Percentiles rank a stretch among this genome's conserved stretches.
These are phyloP conservation scores for Shinisaurus crocodilurus DNA, from an alignment of 2,113 vertebrate species.

Conservation along the genomic window DNA sequence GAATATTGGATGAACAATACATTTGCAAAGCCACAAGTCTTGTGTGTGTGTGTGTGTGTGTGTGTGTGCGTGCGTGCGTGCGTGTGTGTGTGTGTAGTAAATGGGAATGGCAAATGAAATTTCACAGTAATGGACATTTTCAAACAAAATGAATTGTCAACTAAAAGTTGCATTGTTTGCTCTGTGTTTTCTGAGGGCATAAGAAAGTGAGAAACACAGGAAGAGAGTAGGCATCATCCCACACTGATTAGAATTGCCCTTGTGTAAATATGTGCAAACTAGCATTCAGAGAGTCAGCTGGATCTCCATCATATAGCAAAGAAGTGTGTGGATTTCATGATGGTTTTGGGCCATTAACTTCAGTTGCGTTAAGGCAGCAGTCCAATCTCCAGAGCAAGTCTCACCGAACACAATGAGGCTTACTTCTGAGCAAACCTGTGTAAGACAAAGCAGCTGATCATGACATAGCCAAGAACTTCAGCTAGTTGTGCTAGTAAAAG, in stretches of 20 bases:
- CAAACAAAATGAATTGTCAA: constrained; percentile 19
- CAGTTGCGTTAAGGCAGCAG: background rate
- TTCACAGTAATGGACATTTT: background rate
- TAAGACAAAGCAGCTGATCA: background rate
- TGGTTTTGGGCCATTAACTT: background rate
- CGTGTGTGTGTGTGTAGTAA: too few relatives aligned
- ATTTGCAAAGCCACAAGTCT: constrained; percentile 42
- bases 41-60: too few relatives aligned
- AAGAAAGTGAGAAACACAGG: background rate
- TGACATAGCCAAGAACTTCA: background rate
- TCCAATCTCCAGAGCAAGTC: background rate
- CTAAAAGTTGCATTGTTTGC: constrained; percentile 60
- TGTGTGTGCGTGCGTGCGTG: too few relatives aligned
- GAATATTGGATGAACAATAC: constrained; percentile 45
- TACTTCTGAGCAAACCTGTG: background rate
- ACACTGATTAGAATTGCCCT: background rate
- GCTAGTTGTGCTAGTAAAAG: background rate
- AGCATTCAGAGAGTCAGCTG: background rate
- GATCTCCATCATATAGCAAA: too few relatives aligned
- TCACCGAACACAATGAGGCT: background rate
- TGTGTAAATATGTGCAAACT: constrained; percentile 14
- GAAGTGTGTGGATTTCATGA: constrained; percentile 22
- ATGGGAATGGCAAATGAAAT: background rate
- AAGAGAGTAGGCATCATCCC: background rate
- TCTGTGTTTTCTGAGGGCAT: background rate